A percentile compares a stretch with the other conserved stretches of the same genome.
Conservation (phyloP, 2,888 invertebrate genomes). For the Empis stercorea region DNA sequence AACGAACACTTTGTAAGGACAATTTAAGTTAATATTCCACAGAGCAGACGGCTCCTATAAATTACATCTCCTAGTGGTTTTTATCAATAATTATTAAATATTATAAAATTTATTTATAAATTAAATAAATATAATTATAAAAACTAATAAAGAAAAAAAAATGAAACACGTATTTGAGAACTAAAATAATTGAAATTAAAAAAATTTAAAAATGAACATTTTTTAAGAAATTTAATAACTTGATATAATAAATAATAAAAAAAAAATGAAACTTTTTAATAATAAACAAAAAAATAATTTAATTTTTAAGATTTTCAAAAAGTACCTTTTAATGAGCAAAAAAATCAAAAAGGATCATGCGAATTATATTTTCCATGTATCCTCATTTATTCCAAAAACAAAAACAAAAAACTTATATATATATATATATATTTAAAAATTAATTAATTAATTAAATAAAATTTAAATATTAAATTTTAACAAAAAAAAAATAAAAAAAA, state of each 20-base stretch:
- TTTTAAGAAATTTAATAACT: not conserved
- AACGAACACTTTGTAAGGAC: too few species aligned
- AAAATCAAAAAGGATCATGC: slow-evolving; percentile 1
- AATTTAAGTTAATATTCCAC: too few species aligned
- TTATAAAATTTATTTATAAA: not conserved
- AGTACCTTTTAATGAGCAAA: slow-evolving; percentile 2
- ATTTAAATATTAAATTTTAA: too few species aligned
- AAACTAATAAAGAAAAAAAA: not conserved
- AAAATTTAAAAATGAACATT: not conserved
- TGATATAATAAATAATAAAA: not conserved
- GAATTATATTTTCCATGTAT: slow-evolving; percentile 1
- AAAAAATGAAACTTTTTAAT: not conserved
- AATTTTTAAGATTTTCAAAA: not conserved
- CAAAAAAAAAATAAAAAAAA: too few species aligned
- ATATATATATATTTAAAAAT: not conserved
- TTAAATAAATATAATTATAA: not conserved
- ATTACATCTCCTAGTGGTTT: too few species aligned
- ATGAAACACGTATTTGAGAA: not conserved
- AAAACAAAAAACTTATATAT: not conserved
- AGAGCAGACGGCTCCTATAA: too few species aligned
- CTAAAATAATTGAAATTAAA: not conserved
- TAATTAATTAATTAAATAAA: not conserved
- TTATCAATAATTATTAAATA: too few species aligned
- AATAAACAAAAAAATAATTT: not conserved
- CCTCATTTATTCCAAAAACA: not conserved